Percentiles rank a stretch among this genome's conserved stretches.
phyloP scores from a whole-genome alignment of 2,113 vertebrate genomes.

The Taurulus bubalis region DNA sequence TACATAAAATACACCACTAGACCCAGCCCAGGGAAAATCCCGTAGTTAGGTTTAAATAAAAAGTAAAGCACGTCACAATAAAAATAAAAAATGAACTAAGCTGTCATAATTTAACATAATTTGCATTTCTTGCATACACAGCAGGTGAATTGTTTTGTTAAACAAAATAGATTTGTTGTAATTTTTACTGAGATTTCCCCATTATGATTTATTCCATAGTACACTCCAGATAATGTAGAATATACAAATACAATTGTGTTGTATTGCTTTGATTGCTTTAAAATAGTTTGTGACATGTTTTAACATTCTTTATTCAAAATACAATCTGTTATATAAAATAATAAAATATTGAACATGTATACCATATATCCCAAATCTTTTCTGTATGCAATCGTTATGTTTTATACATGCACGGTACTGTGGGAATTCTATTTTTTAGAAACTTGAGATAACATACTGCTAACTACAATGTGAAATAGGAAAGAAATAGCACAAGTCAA shows the following conservation, averaged over 20 bases:
- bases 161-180: not conserved
- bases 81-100: slow-evolving; percentile 1
- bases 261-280: slow-evolving; percentile 1
- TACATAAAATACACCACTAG: slow-evolving; percentile 66
- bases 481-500: slow-evolving; percentile 63
- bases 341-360: not conserved
- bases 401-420: not conserved
- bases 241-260: slow-evolving; percentile 1
- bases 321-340: not conserved
- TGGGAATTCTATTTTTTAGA: not conserved
- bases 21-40: slow-evolving; percentile 28
- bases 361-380: not conserved
- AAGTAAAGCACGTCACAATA: slow-evolving; percentile 33
- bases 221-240: not conserved
- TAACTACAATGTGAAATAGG: slow-evolving; percentile 45
- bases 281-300: not conserved
- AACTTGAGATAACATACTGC: slow-evolving; percentile 32
- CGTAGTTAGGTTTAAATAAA: slow-evolving; percentile 31
- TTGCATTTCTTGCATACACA: not conserved
- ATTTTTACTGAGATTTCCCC: not conserved
- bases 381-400: not conserved
- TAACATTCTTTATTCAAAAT: not conserved
- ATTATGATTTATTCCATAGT: not conserved
- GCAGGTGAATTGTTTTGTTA: not conserved
- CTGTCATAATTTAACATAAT: not conserved